Evolutionary conservation across 1,140 invertebrate genomes (phyloP), one percentile per base, ranked within the genome.

Genomic region (Wasmannia auropunctata): DNA sequence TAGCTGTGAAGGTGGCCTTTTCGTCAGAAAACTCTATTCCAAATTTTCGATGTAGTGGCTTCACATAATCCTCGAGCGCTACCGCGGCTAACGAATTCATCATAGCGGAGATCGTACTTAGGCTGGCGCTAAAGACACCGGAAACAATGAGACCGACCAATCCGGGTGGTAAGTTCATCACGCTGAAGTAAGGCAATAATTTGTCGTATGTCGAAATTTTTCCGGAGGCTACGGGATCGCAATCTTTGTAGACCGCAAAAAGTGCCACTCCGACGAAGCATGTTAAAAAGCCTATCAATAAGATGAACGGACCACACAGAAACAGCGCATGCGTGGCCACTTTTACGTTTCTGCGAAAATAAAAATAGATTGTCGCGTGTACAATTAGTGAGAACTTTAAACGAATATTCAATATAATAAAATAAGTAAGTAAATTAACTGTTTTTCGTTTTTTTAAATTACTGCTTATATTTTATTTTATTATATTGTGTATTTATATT

Each of bases 61-160:
- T 97, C 1, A 98, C 94, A 91, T 98, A 98, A 95, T 98, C 98
- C 90, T 98, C 97, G 46, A 98, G 95, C 1, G 97, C 98, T 6
- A 98, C 97, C 1, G 98, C 98, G 4, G 98, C 97, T 14, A 99
- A 94, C 1, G 98, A 98, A 93, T 98, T 99, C 49, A 98, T 95
- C 79, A 97, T 96, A 1, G 98, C 98, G 0, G 98, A 98, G 46
- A 98, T 97, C 0, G 98, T 98, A 69, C 98, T 98, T 0, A 99
- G 95, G 1, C 98, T 97, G 0, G 98, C 98, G 72, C 96, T 96
- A 91, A 96, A 96, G 19, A 96, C 95, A 0, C 96, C 96, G 0
- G 96, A 95, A 16, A 96, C 94, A 63, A 96, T 96, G 19, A 96
- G 91, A 0, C 96, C 96, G 0, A 95, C 95, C n/a, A 98, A 87